A percentile compares a stretch with the other conserved stretches of the same genome.
Evolutionary conservation across 2,113 vertebrate species (phyloP).

Genomic region (Rhizomys pruinosus): DNA sequence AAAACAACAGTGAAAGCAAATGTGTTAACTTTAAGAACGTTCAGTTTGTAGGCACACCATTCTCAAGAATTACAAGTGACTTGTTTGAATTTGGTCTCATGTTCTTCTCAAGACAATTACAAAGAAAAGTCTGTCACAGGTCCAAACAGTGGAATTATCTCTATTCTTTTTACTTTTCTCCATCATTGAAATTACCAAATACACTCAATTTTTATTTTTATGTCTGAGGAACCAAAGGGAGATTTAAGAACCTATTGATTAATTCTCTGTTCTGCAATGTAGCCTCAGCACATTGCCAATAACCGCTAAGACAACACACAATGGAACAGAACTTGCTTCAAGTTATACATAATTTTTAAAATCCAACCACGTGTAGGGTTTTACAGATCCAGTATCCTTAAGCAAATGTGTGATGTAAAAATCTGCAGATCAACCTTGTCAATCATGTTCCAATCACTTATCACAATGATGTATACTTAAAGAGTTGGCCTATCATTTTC

Average conservation of each 20-base stretch:
- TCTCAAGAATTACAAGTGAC: background rate
- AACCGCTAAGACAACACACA: background rate
- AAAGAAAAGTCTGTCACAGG: background rate
- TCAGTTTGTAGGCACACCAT: background rate
- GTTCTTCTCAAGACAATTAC: slow-evolving; percentile 35
- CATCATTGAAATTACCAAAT: background rate
- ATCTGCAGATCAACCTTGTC: background rate
- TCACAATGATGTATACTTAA: background rate
- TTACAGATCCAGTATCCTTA: background rate
- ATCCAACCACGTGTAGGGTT: background rate
- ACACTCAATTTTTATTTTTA: slow-evolving; percentile 3
- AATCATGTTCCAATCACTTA: background rate
- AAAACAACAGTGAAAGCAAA: background rate
- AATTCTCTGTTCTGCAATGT: background rate
- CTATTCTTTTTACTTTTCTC: background rate
- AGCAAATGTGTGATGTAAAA: slow-evolving; percentile 11
- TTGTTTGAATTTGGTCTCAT: background rate
- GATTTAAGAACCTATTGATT: background rate
- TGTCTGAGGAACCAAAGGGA: background rate
- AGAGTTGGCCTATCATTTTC: background rate
- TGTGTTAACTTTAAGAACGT: background rate
- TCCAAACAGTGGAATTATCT: background rate
- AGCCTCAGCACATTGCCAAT: background rate
- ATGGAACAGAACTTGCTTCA: background rate
- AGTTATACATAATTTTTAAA: background rate